These are phyloP conservation scores for Rhagonycha lutea DNA, from an alignment of 2,888 invertebrate genomes.

Conservation along the genomic window DNA sequence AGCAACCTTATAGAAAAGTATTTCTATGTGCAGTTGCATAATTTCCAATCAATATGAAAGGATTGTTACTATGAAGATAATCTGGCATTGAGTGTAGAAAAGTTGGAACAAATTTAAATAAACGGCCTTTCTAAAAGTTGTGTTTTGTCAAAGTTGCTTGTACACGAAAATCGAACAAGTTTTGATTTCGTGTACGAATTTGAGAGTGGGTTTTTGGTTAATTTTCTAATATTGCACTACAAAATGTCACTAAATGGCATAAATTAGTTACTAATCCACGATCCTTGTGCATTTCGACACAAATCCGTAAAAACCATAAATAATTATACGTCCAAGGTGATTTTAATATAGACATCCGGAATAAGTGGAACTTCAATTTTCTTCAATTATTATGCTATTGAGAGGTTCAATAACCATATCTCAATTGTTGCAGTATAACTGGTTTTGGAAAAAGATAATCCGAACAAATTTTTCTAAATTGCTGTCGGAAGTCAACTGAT, in stretches of 20 bases:
- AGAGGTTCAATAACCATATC: background rate
- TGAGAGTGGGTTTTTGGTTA: background rate
- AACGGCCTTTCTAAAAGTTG: background rate
- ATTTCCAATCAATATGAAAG: background rate
- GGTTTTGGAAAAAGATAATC: background rate
- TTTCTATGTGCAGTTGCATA: background rate
- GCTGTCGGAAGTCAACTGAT: background rate
- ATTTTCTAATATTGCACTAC: background rate
- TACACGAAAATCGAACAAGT: background rate
- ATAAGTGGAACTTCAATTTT: background rate
- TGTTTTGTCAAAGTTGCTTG: background rate
- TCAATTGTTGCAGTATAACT: background rate
- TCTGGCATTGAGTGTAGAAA: constrained; percentile 4
- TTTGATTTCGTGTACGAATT: background rate
- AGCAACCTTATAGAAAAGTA: background rate
- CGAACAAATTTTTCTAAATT: background rate
- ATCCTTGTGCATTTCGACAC: background rate
- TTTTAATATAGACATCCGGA: background rate
- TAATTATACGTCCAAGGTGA: background rate
- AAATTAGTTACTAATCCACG: background rate
- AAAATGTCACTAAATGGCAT: background rate
- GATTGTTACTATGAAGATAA: constrained; percentile 8
- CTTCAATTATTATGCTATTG: background rate
- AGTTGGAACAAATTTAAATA: background rate
- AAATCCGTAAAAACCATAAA: background rate